Conservation (phyloP, 1,140 invertebrate species). For the Drosophila malerkotliana region DNA sequence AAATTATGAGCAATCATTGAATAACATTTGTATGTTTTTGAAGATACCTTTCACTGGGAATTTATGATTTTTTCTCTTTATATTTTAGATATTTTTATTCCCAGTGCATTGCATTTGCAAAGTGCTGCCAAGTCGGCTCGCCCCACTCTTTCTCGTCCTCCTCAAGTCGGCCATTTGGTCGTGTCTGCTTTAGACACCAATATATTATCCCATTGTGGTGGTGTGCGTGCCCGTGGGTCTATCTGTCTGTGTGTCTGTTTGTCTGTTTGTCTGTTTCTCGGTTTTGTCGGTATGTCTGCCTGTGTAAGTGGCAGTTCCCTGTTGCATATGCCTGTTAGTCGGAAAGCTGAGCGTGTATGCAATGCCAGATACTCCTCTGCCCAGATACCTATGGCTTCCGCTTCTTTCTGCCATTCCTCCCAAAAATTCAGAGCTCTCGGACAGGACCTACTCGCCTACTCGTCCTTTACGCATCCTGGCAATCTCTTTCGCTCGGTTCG, state of each 20-base stretch:
- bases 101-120: slow-evolving; percentile 46
- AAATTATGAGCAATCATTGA: no score
- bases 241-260: slow-evolving; percentile 1
- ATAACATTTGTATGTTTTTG: no score
- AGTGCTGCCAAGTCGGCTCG: slow-evolving; percentile 43
- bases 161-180: slow-evolving; percentile 36
- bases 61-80: no score
- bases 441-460: slow-evolving; percentile 2
- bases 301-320: slow-evolving; percentile 45
- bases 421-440: slow-evolving; percentile 19
- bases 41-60: background rate
- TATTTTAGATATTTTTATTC: background rate
- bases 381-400: slow-evolving; percentile 8
- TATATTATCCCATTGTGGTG: slow-evolving; percentile 65
- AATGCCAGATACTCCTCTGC: slow-evolving; percentile 12
- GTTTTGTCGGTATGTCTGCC: slow-evolving; percentile 7
- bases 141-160: slow-evolving; percentile 10
- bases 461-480: slow-evolving; percentile 23
- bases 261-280: slow-evolving; percentile 3
- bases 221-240: slow-evolving; percentile 32
- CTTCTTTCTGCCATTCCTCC: slow-evolving; percentile 30
- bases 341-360: slow-evolving; percentile 9
- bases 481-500: slow-evolving; percentile 24
- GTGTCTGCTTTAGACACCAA: slow-evolving; percentile 64
- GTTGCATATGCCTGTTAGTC: slow-evolving; percentile 43